These are phyloP conservation scores for Poeciliopsis presidionis DNA, from an alignment of 2,797 vertebrate species.

Conservation along the genomic window DNA sequence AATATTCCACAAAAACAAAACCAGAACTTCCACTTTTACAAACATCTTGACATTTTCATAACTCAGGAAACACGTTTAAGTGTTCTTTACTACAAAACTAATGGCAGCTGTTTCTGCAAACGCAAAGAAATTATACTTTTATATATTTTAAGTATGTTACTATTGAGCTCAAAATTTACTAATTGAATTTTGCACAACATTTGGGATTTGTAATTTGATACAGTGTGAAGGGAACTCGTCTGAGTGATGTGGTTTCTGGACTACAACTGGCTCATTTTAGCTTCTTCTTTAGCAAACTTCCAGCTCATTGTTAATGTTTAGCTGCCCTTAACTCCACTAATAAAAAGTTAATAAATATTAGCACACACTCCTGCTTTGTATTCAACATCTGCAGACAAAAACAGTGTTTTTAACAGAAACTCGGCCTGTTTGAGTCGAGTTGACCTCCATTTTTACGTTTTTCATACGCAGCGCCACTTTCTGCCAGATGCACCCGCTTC, in stretches of 20 bases:
- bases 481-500: neutral
- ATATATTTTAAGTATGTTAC: neutral
- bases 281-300: neutral
- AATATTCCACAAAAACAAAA: neutral
- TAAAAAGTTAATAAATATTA: neutral
- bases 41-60: neutral
- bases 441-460: constrained; percentile 14
- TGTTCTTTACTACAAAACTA: neutral
- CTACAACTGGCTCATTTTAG: neutral
- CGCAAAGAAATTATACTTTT: neutral
- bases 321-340: neutral
- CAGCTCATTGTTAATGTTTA: neutral
- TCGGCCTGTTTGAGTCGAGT: fast-evolving
- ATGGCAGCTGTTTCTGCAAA: neutral
- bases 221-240: neutral
- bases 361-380: neutral
- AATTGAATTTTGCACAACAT: neutral
- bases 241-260: neutral
- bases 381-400: neutral
- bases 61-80: neutral
- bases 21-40: neutral
- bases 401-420: fast-evolving
- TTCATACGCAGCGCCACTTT: constrained; percentile 68
- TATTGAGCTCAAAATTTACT: neutral
- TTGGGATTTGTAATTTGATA: neutral